phyloP scores from a whole-genome alignment of 2,113 vertebrate species.

The Anseranas semipalmata region DNA sequence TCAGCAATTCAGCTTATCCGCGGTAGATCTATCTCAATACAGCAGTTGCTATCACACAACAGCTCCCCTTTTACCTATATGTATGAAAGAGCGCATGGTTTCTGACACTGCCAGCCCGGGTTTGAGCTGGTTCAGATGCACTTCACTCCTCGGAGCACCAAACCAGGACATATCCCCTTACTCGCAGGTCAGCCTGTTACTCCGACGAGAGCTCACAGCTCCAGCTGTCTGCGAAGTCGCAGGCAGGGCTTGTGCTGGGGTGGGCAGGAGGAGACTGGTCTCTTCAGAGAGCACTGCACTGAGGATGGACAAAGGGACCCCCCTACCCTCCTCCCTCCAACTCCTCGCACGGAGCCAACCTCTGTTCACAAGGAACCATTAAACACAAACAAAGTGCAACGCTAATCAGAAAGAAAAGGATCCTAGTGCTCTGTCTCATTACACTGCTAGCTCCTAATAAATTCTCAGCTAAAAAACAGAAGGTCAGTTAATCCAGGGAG shows the following conservation, averaged over 20 bases:
- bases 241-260: neutral
- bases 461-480: slow-evolving; percentile 13
- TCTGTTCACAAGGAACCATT: neutral
- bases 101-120: neutral
- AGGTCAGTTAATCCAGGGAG: slow-evolving; percentile 28
- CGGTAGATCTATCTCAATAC: neutral
- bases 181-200: neutral
- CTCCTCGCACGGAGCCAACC: neutral
- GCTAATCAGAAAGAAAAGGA: neutral
- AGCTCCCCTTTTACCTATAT: neutral
- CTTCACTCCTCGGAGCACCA: neutral
- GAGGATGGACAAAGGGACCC: neutral
- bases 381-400: neutral
- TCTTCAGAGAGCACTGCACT: neutral
- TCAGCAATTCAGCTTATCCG: neutral
- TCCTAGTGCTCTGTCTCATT: neutral
- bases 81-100: neutral
- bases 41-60: neutral
- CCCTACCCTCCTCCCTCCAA: neutral
- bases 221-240: neutral
- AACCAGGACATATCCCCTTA: neutral
- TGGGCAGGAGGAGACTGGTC: neutral
- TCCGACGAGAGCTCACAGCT: neutral
- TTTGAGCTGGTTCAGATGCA: too few species aligned
- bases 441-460: neutral